These are phyloP conservation scores for Muntiacus muntjak DNA, from an alignment of 2,113 vertebrate genomes.

Conservation along the genomic window DNA sequence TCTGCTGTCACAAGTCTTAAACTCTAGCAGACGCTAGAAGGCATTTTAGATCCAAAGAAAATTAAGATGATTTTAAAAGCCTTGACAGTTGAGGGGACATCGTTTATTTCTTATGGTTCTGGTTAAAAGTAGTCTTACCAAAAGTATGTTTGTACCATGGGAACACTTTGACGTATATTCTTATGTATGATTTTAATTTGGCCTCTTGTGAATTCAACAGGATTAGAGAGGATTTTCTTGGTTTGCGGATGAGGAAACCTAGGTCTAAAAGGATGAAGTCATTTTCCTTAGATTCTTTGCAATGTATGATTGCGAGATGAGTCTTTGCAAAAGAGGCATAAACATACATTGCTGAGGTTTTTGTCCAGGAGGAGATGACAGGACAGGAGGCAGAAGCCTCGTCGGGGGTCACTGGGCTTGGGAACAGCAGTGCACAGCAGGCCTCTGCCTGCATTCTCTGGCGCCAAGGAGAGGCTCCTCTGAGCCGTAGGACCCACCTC, in stretches of 20 bases:
- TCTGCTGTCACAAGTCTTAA: not conserved
- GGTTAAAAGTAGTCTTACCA: not conserved
- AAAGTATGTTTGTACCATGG: not conserved
- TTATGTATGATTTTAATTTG: not conserved
- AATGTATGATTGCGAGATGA: not conserved
- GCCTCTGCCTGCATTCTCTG: not conserved
- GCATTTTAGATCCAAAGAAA: not conserved
- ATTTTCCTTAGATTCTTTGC: not conserved
- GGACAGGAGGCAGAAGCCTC: not conserved
- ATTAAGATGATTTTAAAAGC: not conserved
- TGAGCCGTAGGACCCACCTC: not conserved
- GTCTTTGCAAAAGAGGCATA: not conserved
- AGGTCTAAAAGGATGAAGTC: not conserved
- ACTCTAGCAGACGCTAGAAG: not conserved
- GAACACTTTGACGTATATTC: not conserved
- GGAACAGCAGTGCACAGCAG: accelerated
- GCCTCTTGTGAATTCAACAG: not conserved
- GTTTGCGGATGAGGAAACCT: not conserved
- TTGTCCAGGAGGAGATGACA: not conserved
- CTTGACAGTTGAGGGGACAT: not conserved
- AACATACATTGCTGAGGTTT: not conserved
- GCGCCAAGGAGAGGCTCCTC: not conserved
- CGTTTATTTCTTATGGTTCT: not conserved
- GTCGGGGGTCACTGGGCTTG: not conserved
- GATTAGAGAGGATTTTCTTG: not conserved